Conservation (phyloP, 1,140 invertebrate species). For the Ips typographus region DNA sequence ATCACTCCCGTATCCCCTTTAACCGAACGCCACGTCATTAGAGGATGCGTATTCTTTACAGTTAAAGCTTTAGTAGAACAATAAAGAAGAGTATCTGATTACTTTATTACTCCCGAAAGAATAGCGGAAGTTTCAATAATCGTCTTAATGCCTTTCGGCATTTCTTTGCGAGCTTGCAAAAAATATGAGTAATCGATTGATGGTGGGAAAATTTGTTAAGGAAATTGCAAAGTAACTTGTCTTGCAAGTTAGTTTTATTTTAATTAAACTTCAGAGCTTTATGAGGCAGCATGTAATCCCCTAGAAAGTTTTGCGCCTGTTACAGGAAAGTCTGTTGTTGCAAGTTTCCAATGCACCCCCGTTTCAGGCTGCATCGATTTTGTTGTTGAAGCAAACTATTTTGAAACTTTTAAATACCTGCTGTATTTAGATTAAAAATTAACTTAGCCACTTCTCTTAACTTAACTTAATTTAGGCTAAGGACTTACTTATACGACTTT, state of each 20-base stretch:
- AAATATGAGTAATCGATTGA: background rate
- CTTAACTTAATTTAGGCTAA: background rate
- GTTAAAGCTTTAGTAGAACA: constrained; percentile 36
- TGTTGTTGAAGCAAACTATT: constrained; percentile 4
- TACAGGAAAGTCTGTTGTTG: constrained; percentile 18
- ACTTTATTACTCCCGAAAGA: constrained; percentile 35
- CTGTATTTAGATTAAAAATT: constrained; percentile 4
- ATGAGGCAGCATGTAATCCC: constrained; percentile 13
- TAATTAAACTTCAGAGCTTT: constrained; percentile 17
- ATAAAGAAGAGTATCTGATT: constrained; percentile 41
- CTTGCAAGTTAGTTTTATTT: constrained; percentile 14
- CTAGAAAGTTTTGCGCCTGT: constrained; percentile 1
- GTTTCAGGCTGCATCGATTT: constrained; percentile 13
- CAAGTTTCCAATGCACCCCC: constrained; percentile 17
- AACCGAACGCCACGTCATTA: constrained; percentile 42
- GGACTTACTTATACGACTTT: background rate
- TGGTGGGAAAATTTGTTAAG: background rate
- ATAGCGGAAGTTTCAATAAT: constrained; percentile 30
- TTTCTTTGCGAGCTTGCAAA: constrained; percentile 1
- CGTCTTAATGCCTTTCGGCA: constrained; percentile 4
- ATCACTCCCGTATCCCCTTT: constrained; percentile 35
- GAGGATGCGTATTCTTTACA: constrained; percentile 40
- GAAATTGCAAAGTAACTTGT: constrained; percentile 2
- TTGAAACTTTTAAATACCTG: constrained; percentile 6
- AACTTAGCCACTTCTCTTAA: constrained; percentile 1